Evolutionary conservation across 2,888 invertebrate species (phyloP), one percentile per base, ranked within the genome.

Genomic region (Dynastes maya): DNA sequence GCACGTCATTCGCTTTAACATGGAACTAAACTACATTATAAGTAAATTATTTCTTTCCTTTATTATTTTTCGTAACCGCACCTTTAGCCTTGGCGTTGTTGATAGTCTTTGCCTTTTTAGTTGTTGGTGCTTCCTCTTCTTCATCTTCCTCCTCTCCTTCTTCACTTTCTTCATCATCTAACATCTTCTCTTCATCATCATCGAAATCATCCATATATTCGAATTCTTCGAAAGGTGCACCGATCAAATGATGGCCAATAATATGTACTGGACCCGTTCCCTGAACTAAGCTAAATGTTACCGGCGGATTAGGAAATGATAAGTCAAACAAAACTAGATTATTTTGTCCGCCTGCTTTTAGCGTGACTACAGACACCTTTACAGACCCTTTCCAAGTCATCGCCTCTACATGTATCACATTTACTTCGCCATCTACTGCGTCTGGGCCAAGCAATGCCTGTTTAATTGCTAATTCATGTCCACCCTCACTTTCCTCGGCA

Each of bases 291-390:
- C 94, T 94, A 87, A 96, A 96, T 81, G 95, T 95, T 82, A 96
- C 95, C 74, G 96, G 96, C 71, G 95, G 95, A 89, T 96, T 96
- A 8, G 95, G 95, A 89, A 96, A 96, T 86, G 95, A 95, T 81
- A 96, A 92, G 88, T 96, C 96, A 79, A 96, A 91, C 76, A 91
- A 89, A 75, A 89, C 89, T 87, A 94, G 93, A 80, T 93, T 94
- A 85, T 94, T 94, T 85, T 94, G 91, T 86, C 94, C 94, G 4
- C 96, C 96, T 49, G 93, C 93, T 89, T 95, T 95, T 85, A 96
- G 89, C 65, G 95, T 92, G 75, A 95, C 95, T 81, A 96, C 94
- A 3, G 96, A 96, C 84, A 95, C 95, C 90, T 95, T 95, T 81
- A 96, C 92, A 0, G 94, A 91, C 84, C 95, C 95, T 85, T 93